These are phyloP conservation scores for Eudyptes chrysolophus DNA, from an alignment of 2,113 vertebrate genomes.

Conservation along the genomic window DNA sequence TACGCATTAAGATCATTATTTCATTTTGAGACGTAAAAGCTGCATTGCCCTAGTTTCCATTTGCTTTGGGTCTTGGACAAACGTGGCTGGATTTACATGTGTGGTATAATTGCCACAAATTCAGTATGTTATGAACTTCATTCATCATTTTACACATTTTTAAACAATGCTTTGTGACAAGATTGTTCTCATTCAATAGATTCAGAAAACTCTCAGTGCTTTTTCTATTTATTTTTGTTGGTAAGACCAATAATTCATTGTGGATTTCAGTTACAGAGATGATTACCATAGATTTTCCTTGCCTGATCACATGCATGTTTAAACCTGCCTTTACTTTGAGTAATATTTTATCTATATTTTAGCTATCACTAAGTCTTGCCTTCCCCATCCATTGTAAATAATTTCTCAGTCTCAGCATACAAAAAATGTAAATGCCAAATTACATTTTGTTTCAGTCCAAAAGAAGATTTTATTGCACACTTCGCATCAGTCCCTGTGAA, in stretches of 20 bases:
- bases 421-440: background rate
- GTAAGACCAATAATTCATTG: constrained; percentile 5
- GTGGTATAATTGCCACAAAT: constrained; percentile 23
- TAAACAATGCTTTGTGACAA: constrained; percentile 3
- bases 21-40: constrained; percentile 52
- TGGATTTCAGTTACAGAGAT: constrained; percentile 30
- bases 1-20: constrained; percentile 22
- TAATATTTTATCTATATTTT: constrained; percentile 30
- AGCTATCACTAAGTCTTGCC: background rate
- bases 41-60: constrained; percentile 31
- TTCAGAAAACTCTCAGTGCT: background rate
- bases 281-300: background rate
- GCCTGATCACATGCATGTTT: background rate
- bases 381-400: background rate
- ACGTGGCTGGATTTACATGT: constrained; percentile 22
- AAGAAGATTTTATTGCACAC: background rate
- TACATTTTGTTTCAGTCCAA: background rate
- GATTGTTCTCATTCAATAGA: background rate
- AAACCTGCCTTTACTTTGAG: background rate
- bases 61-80: constrained; percentile 55
- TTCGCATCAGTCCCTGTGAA: background rate
- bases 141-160: background rate
- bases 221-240: constrained; percentile 19
- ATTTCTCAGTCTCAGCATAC: background rate
- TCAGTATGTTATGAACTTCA: constrained; percentile 4